Evolutionary conservation across 2,888 invertebrate species (phyloP).

Genomic region (Cepaea hortensis): DNA sequence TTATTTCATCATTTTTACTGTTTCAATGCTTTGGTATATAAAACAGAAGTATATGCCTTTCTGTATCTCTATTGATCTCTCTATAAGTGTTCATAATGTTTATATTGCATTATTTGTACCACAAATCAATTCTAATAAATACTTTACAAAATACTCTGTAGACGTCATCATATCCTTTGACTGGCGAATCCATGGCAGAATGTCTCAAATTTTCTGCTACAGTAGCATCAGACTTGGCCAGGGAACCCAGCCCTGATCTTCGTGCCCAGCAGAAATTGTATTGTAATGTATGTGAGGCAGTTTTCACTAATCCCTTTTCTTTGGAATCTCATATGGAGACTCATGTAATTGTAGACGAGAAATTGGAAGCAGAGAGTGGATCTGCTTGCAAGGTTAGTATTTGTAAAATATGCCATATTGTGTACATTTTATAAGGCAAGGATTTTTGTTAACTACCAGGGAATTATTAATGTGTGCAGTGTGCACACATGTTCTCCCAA

Average conservation of each 20-base stretch:
- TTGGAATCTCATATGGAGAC: constrained; percentile 46
- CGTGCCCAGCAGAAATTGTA: constrained; percentile 37
- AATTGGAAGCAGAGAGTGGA: constrained; percentile 45
- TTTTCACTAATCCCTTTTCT: constrained; percentile 39
- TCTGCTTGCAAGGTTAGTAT: constrained; percentile 43
- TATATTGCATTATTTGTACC: too few species aligned
- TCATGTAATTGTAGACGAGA: constrained; percentile 44
- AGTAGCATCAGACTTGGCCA: background rate
- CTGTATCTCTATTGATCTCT: too few species aligned
- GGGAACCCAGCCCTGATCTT: constrained; percentile 53
- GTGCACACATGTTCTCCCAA: too few species aligned
- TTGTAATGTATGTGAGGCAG: constrained; percentile 38
- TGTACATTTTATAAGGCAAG: too few species aligned
- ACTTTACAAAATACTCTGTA: background rate
- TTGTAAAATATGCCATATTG: background rate
- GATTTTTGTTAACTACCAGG: too few species aligned
- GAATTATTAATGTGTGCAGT: too few species aligned
- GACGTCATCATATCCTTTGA: constrained; percentile 22
- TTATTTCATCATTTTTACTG: too few species aligned
- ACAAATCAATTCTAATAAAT: too few species aligned
- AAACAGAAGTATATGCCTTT: too few species aligned
- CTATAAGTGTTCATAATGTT: too few species aligned
- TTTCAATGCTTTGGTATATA: too few species aligned
- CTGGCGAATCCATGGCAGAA: constrained; percentile 16
- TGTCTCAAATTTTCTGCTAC: background rate